phyloP scores from a whole-genome alignment of 2,113 vertebrate genomes.

The Naja naja region DNA sequence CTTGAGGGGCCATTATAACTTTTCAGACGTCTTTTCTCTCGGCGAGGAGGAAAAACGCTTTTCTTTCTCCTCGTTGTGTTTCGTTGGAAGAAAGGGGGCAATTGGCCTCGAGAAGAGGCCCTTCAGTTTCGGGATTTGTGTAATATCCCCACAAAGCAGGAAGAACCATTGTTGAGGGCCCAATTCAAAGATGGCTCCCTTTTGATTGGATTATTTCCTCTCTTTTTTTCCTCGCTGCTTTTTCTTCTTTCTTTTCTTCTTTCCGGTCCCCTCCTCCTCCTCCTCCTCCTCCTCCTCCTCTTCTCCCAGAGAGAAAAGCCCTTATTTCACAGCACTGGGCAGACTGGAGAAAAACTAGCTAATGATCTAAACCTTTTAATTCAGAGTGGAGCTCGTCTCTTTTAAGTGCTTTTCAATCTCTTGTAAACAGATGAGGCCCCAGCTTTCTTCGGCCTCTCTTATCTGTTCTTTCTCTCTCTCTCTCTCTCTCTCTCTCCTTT shows the following conservation, averaged over 20 bases:
- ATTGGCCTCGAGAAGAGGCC: constrained; percentile 69
- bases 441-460: constrained; percentile 66
- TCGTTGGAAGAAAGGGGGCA: constrained; percentile 71
- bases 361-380: constrained; percentile 90
- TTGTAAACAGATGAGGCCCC: constrained; percentile 71
- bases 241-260: not conserved
- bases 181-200: constrained; percentile 80
- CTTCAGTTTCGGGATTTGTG: constrained; percentile 78
- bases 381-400: constrained; percentile 74
- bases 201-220: constrained; percentile 62
- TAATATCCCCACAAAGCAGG: constrained; percentile 77
- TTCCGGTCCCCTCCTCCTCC: too few relatives aligned
- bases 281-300: too few relatives aligned
- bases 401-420: constrained; percentile 79
- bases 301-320: constrained; percentile 67
- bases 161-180: constrained; percentile 74
- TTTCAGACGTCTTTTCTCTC: constrained; percentile 85
- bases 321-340: constrained; percentile 82
- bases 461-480: constrained; percentile 57
- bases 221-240: not conserved
- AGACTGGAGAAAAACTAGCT: constrained; percentile 82
- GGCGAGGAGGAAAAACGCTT: constrained; percentile 71
- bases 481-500: constrained; percentile 53
- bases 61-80: constrained; percentile 71
- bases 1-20: constrained; percentile 81